Evolutionary conservation across 2,888 invertebrate genomes (phyloP), one percentile per base, ranked within the genome.

Genomic region (Chrysolina americana): DNA sequence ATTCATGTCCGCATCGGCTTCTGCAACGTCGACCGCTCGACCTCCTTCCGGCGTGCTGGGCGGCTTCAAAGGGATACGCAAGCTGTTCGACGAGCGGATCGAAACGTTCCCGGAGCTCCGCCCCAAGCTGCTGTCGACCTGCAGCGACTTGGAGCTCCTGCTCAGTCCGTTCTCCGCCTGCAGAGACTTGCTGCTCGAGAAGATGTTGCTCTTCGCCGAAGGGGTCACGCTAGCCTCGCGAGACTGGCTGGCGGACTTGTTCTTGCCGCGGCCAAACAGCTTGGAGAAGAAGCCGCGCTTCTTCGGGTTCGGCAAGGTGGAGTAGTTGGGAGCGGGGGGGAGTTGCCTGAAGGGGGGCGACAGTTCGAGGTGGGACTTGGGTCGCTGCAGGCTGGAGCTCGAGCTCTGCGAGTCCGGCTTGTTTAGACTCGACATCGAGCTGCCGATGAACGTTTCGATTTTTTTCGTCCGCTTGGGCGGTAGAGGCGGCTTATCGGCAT

Each of bases 391-490:
- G 65, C 79, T 82, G 17, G 81, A 80, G 74, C 76, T 81, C 2
- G 81, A 78, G 8, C 81, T 76, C 41, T 80, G 80, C n/a, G 81
- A 66, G 23, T 75, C 78, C 5, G 73, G 68, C 73, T 83, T 81
- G 19, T 78, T 77, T 19, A 83, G 79, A 71, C 82, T 83, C 44
- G 79, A 75, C 65, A 79, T 80, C 0, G 85, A 84, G 19, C 81
- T 86, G 1, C 87, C 85, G 23, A 88, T 87, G 65, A 85, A 87
- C 3, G 88, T 88, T 82, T 88, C 87, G 19, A 87, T 82, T 78
- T 92, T 93, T 69, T 92, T 92, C 2, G 92, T 89, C 65, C 96
- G 91, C 85, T 96, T 96, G 0, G 96, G 96, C 0, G 96, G 96
- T 72, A 95, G 83, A 0, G 95, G 95, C 0, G 96, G 95, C 74